Conservation (phyloP, 2,113 vertebrate species). For the Turnix velox region DNA sequence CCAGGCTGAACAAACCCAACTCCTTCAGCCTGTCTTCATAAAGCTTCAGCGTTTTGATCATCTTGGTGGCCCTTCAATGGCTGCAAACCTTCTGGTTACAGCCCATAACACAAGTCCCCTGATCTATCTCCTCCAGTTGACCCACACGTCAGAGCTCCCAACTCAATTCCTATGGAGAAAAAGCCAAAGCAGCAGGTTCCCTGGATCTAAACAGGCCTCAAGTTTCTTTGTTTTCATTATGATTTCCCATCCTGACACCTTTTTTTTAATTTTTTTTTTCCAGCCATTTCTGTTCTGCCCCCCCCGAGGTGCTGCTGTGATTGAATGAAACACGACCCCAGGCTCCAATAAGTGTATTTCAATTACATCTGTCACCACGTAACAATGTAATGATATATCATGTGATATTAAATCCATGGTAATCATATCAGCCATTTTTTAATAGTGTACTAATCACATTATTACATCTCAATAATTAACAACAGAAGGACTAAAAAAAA, state of each 20-base stretch:
- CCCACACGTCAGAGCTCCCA: not conserved
- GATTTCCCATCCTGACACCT: conserved; percentile 71
- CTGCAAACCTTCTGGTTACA: not conserved
- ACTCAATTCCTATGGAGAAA: conserved; percentile 6
- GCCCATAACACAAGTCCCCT: not conserved
- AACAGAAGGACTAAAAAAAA: conserved; percentile 74
- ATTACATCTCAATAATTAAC: conserved; percentile 85
- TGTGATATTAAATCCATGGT: conserved; percentile 98
- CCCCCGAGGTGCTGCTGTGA: conserved; percentile 79
- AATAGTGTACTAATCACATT: conserved; percentile 83
- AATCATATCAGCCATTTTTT: conserved; percentile 89
- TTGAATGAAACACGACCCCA: conserved; percentile 89
- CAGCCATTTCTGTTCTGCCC: conserved; percentile 72
- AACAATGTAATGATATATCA: conserved; percentile 99
- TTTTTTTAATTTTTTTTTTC: conserved; percentile 49
- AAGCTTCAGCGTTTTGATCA: no score
- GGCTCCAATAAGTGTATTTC: conserved; percentile 99
- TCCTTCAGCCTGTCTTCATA: no score
- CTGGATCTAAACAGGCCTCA: conserved; percentile 22
- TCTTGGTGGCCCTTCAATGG: no score
- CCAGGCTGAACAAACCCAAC: no score
- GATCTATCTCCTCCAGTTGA: not conserved
- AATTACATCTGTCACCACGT: conserved; percentile 98
- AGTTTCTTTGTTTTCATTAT: conserved; percentile 78
- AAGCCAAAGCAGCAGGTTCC: conserved; percentile 32